These are phyloP conservation scores for Cephonodes hylas DNA, from an alignment of 2,888 invertebrate genomes.

Conservation along the genomic window DNA sequence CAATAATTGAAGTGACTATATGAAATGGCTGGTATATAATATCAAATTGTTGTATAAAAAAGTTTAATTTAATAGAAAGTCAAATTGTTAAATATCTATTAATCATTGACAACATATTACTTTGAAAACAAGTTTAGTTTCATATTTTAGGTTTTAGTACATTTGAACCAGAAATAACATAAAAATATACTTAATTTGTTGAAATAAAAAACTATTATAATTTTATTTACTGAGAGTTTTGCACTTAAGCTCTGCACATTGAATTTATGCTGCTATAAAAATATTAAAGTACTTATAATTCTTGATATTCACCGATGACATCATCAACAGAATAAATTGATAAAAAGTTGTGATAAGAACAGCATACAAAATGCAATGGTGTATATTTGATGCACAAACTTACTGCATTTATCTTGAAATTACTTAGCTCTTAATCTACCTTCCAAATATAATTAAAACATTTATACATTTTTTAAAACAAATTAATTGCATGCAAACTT, in stretches of 20 bases:
- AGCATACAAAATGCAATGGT: conserved; percentile 13
- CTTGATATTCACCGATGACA: conserved; percentile 17
- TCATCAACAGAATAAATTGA: conserved; percentile 20
- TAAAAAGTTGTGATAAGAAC: conserved; percentile 21
- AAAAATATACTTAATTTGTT: too few relatives aligned
- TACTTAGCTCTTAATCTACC: neutral
- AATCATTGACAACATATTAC: too few relatives aligned
- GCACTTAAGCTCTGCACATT: neutral
- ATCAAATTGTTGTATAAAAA: too few relatives aligned
- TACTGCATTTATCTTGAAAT: neutral
- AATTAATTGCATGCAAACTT: neutral
- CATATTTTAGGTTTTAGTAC: too few relatives aligned
- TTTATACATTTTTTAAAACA: neutral
- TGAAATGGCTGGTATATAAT: too few relatives aligned
- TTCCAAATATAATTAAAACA: neutral
- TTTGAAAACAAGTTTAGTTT: too few relatives aligned
- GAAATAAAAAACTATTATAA: too few relatives aligned
- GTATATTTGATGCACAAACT: neutral
- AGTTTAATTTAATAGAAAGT: too few relatives aligned
- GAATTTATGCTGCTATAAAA: neutral
- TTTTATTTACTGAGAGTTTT: neutral
- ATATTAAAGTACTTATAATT: conserved; percentile 19
- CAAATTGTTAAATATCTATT: too few relatives aligned
- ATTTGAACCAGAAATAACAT: too few relatives aligned
- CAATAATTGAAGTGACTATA: too few relatives aligned